phyloP scores from a whole-genome alignment of 92 coral and sea anemone genomes.

The Montipora capitata region DNA sequence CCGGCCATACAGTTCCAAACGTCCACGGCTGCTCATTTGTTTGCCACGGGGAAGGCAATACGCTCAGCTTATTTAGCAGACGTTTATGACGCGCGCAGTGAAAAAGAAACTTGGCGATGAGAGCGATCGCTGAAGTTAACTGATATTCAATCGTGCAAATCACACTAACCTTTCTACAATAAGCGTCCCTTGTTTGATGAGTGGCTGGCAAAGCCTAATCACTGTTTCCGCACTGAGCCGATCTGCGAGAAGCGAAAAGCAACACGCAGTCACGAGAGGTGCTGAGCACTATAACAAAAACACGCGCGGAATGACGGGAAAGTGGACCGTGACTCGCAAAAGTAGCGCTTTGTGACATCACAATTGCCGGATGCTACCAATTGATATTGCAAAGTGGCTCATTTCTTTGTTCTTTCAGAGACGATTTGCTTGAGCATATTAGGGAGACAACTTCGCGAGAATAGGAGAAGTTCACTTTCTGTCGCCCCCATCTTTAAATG shows the following conservation, averaged over 20 bases:
- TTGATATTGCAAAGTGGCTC: too few relatives aligned
- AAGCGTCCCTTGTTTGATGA: neutral
- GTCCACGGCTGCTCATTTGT: neutral
- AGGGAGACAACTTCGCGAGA: too few relatives aligned
- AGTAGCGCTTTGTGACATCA: too few relatives aligned
- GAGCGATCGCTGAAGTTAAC: neutral
- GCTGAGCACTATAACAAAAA: neutral
- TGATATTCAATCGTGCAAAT: neutral
- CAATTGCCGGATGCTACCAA: too few relatives aligned
- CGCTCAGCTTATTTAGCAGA: neutral
- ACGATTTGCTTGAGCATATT: too few relatives aligned
- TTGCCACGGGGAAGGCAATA: neutral
- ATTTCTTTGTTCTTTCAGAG: too few relatives aligned
- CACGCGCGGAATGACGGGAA: constrained; percentile 46
- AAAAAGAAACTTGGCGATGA: constrained; percentile 7
- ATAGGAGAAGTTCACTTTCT: too few relatives aligned
- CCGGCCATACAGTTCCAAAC: too few relatives aligned
- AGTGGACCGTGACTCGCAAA: neutral
- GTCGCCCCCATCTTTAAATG: too few relatives aligned
- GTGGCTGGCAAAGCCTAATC: neutral
- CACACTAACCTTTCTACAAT: neutral
- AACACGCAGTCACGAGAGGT: constrained; percentile 3
- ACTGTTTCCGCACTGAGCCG: neutral
- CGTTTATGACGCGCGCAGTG: neutral
- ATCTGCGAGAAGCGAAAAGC: neutral